Conservation (phyloP, 2,113 vertebrate genomes). For the Lophius piscatorius region DNA sequence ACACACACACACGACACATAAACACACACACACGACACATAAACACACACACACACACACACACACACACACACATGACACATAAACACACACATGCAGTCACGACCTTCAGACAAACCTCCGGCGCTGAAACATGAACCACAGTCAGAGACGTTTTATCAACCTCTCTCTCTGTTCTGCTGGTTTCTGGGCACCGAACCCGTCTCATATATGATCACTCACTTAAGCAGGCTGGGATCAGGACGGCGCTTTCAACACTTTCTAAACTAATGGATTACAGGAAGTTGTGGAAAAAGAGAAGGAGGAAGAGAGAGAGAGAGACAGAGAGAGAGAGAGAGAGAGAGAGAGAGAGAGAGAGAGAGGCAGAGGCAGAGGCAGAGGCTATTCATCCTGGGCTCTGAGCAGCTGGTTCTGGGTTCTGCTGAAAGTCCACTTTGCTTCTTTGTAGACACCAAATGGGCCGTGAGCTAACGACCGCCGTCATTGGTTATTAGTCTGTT, state of each 20-base stretch:
- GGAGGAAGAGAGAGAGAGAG: constrained; percentile 40
- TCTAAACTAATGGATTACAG: constrained; percentile 70
- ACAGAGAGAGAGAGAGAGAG: constrained; percentile 57
- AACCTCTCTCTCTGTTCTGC: constrained; percentile 50
- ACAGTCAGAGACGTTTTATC: constrained; percentile 55
- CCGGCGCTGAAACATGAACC: constrained; percentile 23
- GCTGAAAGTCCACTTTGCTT: constrained; percentile 56
- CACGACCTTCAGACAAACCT: background rate
- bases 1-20: constrained; percentile 17
- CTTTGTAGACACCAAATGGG: constrained; percentile 64
- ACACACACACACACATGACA: constrained; percentile 22
- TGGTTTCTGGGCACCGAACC: constrained; percentile 43
- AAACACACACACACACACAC: constrained; percentile 40
- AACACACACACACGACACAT: background rate
- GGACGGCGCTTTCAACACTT: constrained; percentile 71
- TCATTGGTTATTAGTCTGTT: constrained; percentile 68
- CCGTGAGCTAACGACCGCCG: constrained; percentile 66
- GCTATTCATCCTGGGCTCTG: constrained; percentile 69
- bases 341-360: constrained; percentile 43
- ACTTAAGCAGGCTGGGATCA: constrained; percentile 61
- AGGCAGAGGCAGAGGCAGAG: constrained; percentile 54
- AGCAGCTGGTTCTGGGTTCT: constrained; percentile 56
- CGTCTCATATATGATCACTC: constrained; percentile 49
- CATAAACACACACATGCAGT: background rate
- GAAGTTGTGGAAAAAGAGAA: constrained; percentile 69